These are phyloP conservation scores for Catocala sponsa DNA, from an alignment of 2,888 invertebrate species.

Conservation along the genomic window DNA sequence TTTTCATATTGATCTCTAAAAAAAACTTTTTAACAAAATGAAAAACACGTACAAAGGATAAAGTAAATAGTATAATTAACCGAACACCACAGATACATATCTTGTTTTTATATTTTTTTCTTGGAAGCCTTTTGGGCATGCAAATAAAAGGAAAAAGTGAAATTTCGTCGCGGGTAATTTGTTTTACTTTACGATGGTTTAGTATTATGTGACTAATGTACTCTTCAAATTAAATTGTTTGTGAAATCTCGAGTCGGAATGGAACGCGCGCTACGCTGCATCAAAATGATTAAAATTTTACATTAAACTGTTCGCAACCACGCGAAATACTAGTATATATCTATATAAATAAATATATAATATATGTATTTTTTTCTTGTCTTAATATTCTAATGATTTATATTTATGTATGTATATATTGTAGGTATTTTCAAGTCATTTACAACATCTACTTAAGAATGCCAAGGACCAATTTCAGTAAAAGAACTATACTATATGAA, in stretches of 20 bases:
- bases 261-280: constrained; percentile 3
- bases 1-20: no score
- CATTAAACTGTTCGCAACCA: no score
- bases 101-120: constrained; percentile 35
- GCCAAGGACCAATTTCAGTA: no score
- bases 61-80: constrained; percentile 52
- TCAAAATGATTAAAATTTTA: no score
- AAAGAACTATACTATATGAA: no score
- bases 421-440: no score
- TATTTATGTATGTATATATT: no score
- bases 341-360: no score
- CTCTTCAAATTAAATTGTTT: constrained; percentile 21
- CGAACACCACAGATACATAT: constrained; percentile 41
- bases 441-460: no score
- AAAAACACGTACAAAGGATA: constrained; percentile 45
- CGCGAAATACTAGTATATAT: no score
- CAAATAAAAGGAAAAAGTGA: constrained; percentile 44
- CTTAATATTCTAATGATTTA: no score
- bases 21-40: constrained; percentile 43
- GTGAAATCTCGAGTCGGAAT: constrained; percentile 7
- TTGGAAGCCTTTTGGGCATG: constrained; percentile 41
- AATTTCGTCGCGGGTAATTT: constrained; percentile 38
- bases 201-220: constrained; percentile 19
- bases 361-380: no score
- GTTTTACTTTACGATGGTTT: constrained; percentile 19